Base-by-base conservation (phyloP, 2,888 invertebrate genomes). In the Mylabris sibirica region DNA sequence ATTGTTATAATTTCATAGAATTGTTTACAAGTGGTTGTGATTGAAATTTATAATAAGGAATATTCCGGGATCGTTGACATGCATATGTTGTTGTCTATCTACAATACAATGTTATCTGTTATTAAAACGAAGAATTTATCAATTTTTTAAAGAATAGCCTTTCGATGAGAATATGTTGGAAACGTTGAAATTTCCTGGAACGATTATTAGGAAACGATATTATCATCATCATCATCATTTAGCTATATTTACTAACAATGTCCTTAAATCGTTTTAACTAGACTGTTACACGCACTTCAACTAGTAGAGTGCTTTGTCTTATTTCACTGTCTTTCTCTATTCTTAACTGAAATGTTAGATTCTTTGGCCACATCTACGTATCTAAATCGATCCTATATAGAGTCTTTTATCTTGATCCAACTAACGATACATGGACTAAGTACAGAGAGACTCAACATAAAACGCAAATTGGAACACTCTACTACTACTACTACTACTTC, bases 1-100 rank as follows among this genome's bases (percentile, higher is more conserved):
- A 20, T 73, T 74, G 75, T 70, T 72, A 74, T 72, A 73, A 74
- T 76, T 76, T 72, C 76, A 74, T 65, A 67, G 70, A 70, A 70
- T 70, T 70, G 70, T 67, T 70, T 70, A 70, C 67, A 49, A 24
- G 14, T 57, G 11, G 22, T 12, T 57, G 24, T 57, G 57, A 57
- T 22, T 57, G 12, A 57, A 57, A 57, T 57, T 24, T 14, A 24
- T 24, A 57, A 57, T 57, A 3, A 57, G 57, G 24, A 22, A 57
- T 12, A 57, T 24, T 12, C 57, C 57, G 57, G 57, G 57, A 57
- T 22, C 57, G 57, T 57, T 57, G 57, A 57, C 57, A 57, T 20
- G 12, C 2, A 17, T 11, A 0, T 49, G 20, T 20, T 20, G 20
- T 8, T 8, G 14, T 30, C 26, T 38, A 38, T 14, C 12, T 4